A percentile compares a stretch with the other conserved stretches of the same genome.
Evolutionary conservation across 2,888 invertebrate genomes (phyloP).

Genomic region (Idaea dimidiata): DNA sequence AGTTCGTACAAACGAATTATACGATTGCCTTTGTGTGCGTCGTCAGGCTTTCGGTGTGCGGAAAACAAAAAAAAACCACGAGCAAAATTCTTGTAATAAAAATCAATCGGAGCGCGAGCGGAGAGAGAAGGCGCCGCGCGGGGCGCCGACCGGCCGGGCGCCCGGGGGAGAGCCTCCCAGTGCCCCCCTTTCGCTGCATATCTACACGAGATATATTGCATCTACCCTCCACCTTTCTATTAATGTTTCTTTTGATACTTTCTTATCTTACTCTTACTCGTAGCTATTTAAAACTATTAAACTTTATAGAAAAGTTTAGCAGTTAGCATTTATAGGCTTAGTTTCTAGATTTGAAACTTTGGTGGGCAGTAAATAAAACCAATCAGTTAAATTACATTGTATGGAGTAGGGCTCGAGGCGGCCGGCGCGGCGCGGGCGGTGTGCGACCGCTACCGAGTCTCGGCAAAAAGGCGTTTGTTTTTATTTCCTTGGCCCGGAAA

Average conservation of each 20-base stretch:
- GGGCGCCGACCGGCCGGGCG: slow-evolving; percentile 73
- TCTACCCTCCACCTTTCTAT: slow-evolving; percentile 48
- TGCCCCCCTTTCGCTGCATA: slow-evolving; percentile 48
- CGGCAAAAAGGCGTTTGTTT: slow-evolving; percentile 78
- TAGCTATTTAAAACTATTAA: not conserved
- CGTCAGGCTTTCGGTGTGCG: slow-evolving; percentile 63
- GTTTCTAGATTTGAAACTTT: slow-evolving; percentile 13
- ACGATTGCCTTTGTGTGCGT: slow-evolving; percentile 74
- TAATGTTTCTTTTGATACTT: slow-evolving; percentile 5
- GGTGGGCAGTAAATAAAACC: not conserved
- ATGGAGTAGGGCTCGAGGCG: not conserved
- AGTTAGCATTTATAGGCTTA: not conserved
- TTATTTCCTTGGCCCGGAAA: slow-evolving; percentile 78
- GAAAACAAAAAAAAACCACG: slow-evolving; percentile 75
- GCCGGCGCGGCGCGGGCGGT: slow-evolving; percentile 13
- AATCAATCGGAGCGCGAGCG: slow-evolving; percentile 81
- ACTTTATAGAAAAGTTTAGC: not conserved
- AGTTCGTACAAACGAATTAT: slow-evolving; percentile 80
- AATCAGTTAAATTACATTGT: not conserved
- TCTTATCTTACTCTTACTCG: not conserved
- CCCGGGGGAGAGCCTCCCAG: slow-evolving; percentile 34
- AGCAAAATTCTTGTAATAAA: slow-evolving; percentile 81
- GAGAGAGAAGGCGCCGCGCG: slow-evolving; percentile 65
- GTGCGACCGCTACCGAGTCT: slow-evolving; percentile 54
- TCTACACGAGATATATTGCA: slow-evolving; percentile 60